A percentile compares a stretch with the other conserved stretches of the same genome.
These are phyloP conservation scores for Melanchra persicariae DNA, from an alignment of 2,888 invertebrate species.

Conservation along the genomic window DNA sequence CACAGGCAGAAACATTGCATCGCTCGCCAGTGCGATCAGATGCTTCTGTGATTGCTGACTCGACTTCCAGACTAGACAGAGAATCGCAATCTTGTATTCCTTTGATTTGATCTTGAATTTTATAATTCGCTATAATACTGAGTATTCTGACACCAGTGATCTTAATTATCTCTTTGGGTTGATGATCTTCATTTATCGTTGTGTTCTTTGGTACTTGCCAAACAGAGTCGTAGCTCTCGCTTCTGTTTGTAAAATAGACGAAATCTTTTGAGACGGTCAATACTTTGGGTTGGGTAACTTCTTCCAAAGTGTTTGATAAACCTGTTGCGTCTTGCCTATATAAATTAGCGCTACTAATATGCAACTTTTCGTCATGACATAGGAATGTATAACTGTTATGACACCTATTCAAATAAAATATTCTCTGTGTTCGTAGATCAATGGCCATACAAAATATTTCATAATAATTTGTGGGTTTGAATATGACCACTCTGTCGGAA, in stretches of 20 bases:
- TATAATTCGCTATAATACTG: conserved; percentile 82
- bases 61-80: conserved; percentile 66
- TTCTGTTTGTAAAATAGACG: conserved; percentile 96
- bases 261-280: conserved; percentile 93
- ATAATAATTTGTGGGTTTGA: conserved; percentile 85
- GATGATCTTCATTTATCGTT: accelerated
- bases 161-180: not conserved
- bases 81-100: conserved; percentile 74
- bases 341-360: not conserved
- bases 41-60: conserved; percentile 42
- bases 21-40: conserved; percentile 92
- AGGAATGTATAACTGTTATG: no score
- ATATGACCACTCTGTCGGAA: conserved; percentile 91
- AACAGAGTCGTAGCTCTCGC: not conserved
- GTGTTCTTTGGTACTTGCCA: not conserved
- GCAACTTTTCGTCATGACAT: not conserved
- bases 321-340: not conserved
- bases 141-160: conserved; percentile 72
- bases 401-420: conserved; percentile 94
- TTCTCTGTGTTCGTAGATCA: conserved; percentile 92
- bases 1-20: conserved; percentile 92
- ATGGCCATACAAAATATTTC: conserved; percentile 91
- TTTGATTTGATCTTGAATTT: conserved; percentile 78
- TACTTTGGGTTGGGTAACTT: conserved; percentile 89
- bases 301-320: not conserved